Evolutionary conservation across 2,113 vertebrate species (phyloP).

Genomic region (Festucalex cinctus): DNA sequence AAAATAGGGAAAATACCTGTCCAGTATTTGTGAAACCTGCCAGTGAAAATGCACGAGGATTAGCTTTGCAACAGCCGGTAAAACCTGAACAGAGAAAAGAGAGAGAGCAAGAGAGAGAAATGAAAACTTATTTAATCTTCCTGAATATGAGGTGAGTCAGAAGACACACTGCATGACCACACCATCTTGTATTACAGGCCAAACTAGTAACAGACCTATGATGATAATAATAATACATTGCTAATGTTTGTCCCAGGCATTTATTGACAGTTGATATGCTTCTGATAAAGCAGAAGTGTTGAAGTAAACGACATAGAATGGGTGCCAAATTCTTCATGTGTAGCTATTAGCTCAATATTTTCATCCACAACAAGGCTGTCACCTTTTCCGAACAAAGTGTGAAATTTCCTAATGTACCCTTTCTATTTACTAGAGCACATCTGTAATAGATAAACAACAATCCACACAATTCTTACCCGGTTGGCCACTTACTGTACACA

Average conservation of each 20-base stretch:
- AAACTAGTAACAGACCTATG: background rate
- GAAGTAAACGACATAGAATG: background rate
- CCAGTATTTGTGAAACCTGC: conserved; percentile 94
- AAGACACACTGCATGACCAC: background rate
- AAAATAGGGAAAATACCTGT: conserved; percentile 76
- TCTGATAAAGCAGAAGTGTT: background rate
- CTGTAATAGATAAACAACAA: background rate
- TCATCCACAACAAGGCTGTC: background rate
- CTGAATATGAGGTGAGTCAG: background rate
- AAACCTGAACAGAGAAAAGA: conserved; percentile 76
- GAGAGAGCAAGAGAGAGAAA: background rate
- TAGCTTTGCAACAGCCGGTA: conserved; percentile 94
- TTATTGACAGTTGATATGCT: background rate
- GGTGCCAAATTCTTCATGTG: too few relatives aligned
- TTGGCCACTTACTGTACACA: background rate
- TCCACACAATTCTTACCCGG: background rate
- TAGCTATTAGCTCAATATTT: background rate
- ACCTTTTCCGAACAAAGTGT: background rate
- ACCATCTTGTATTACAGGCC: background rate
- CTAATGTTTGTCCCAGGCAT: background rate
- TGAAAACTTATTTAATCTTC: background rate
- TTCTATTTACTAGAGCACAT: background rate
- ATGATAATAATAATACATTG: background rate
- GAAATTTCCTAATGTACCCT: background rate
- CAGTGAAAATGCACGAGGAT: conserved; percentile 98